phyloP scores from a whole-genome alignment of 1,140 invertebrate genomes.

The Ylistrum balloti region DNA sequence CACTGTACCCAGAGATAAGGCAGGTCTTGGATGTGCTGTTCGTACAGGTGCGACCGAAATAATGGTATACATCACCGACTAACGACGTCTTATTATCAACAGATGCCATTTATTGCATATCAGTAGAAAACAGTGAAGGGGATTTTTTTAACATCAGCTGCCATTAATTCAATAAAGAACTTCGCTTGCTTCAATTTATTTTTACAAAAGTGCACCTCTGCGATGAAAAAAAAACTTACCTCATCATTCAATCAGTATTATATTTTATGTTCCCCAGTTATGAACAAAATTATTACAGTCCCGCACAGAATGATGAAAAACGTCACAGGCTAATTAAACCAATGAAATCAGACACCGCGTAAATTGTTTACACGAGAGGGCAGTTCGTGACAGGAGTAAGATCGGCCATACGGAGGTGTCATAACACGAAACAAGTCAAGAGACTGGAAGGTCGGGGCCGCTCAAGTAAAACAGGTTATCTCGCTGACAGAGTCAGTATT shows the following conservation, averaged over 20 bases:
- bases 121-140: not conserved
- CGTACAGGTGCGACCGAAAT: slow-evolving; percentile 37
- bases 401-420: not conserved
- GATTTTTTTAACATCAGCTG: not conserved
- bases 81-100: slow-evolving; percentile 26
- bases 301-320: not conserved
- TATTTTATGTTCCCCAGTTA: not conserved
- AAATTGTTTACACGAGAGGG: not conserved
- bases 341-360: slow-evolving; percentile 33
- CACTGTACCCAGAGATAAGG: slow-evolving; percentile 9
- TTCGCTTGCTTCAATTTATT: not conserved
- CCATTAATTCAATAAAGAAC: not conserved
- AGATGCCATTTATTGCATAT: slow-evolving; percentile 12
- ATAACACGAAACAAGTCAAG: not conserved
- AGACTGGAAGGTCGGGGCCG: not conserved
- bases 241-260: not conserved
- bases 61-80: not conserved
- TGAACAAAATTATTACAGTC: not conserved
- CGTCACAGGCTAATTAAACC: not conserved
- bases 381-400: not conserved
- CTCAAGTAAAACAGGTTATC: not conserved
- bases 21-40: slow-evolving; percentile 4
- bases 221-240: not conserved
- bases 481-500: not conserved
- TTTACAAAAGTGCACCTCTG: not conserved